Evolutionary conservation across 2,797 vertebrate species (phyloP), one percentile per base, ranked within the genome.

Genomic region (Nannoperca obscura): DNA sequence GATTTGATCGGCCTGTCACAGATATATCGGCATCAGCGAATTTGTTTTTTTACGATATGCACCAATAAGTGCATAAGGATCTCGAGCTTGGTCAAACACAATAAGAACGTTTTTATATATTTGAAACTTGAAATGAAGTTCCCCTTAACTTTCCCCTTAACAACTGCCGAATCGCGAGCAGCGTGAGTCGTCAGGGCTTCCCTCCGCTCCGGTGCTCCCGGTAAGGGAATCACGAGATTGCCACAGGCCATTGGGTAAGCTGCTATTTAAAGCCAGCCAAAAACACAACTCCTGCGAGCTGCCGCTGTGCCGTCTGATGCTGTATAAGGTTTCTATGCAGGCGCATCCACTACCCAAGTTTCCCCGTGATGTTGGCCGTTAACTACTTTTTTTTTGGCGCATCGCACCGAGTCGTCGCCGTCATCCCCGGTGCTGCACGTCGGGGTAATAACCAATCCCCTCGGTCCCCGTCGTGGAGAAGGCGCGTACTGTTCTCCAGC

Each of bases 261-360:
- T 47, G 73, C 85, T 89, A 85, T 92, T 88, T 86, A 76, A 86
- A 85, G 66, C 66, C 20, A 13, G 3, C 19, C 19, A 10, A 20
- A 70, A 49, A 17, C 58, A 50, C 7, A 13, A 44, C 27, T 49
- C 36, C 0, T 27, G 13, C 34, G 24, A 67, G 32, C 44, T 62
- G 13, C 24, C 24, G 11, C 24, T 30, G 34, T 20, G 34, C 47
- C 53, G 19, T 50, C 12, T 54, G 46, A 12, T 44, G 55, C 58
- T 50, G 24, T 20, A 52, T 17, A 14, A 5, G 24, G 30, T 63
- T 59, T 27, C 7, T 34, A 60, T 44, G 63, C 62, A 68, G 27
- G 27, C 38, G n/a, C 57, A 36, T 52, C 3, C 22, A 54, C 40
- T 32, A 1, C 32, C 1, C 5, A 10, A 46, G 61, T 46, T 44